A percentile compares a stretch with the other conserved stretches of the same genome.
Conservation (phyloP, 2,888 invertebrate species). For the Tanytarsus gracilentus region DNA sequence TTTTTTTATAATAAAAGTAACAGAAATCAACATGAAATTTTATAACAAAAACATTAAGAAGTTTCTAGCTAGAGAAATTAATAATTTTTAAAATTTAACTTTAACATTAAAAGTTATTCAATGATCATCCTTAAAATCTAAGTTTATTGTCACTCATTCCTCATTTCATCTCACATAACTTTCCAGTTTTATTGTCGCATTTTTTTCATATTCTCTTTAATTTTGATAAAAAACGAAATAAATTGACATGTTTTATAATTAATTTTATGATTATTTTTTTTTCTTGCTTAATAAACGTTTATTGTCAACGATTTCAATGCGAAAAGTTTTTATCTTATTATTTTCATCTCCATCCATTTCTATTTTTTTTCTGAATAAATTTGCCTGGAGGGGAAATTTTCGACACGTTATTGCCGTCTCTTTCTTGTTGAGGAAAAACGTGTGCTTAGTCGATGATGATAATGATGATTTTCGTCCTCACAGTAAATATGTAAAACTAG, state of each 20-base stretch:
- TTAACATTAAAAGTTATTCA: too few relatives aligned
- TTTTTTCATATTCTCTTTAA: too few relatives aligned
- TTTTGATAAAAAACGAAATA: too few relatives aligned
- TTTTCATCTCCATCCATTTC: not conserved
- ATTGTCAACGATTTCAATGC: not conserved
- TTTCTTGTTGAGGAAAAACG: not conserved
- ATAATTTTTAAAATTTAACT: too few relatives aligned
- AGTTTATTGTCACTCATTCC: too few relatives aligned
- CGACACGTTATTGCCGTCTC: not conserved
- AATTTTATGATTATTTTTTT: not conserved
- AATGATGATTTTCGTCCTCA: not conserved
- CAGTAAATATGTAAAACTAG: not conserved
- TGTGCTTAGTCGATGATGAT: not conserved
- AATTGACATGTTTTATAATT: not conserved
- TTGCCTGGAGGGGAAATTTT: not conserved
- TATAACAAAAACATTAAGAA: too few relatives aligned
- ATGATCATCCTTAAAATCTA: too few relatives aligned
- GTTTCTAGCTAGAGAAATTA: too few relatives aligned
- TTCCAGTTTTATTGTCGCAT: too few relatives aligned
- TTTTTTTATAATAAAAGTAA: too few relatives aligned
- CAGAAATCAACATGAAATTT: too few relatives aligned
- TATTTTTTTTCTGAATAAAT: not conserved
- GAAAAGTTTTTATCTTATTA: not conserved
- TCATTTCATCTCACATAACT: too few relatives aligned
- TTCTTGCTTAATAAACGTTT: not conserved